Base-by-base conservation (phyloP, 2,888 invertebrate species). In the Spicauda simplicius region DNA sequence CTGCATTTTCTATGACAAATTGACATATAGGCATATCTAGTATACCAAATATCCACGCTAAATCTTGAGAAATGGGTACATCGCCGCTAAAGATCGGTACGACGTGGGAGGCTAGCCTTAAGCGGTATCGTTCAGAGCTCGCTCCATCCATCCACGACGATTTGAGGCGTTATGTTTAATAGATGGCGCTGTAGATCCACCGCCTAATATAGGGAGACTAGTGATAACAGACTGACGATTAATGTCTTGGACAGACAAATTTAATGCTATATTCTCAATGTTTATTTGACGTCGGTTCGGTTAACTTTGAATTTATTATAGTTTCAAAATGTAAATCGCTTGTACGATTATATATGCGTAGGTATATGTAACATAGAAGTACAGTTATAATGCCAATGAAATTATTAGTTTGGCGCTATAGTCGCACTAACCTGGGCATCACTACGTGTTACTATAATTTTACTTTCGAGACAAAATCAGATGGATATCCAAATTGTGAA, bases 91-190 rank as follows among this genome's bases (percentile, higher is more conserved):
- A 82, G 85, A 87, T 87, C 84, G 78, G 69, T 71, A 74, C 84
- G 75, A 82, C 86, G 87, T 87, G 87, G 86, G 87, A 84, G 87
- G 84, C 83, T 84, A 64, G 73, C 76, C 75, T 74, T 72, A 76
- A 74, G 72, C 71, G 68, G 69, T 71, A 70, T 68, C 67, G 72
- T 69, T 73, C 66, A 55, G 48, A 69, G 70, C 55, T 25, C 62
- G 64, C 65, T 69, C 63, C 57, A 62, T 75, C 70, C 63, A 70
- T 70, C 58, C 63, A 19, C 66, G 37, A 54, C 67, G 70, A 73
- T 72, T 72, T 71, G 69, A 72, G 64, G 68, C 59, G 68, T 71
- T 72, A 73, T 71, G 64, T 69, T 69, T 68, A 70, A 72, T 69
- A 74, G 66, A 74, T 72, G 73, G 71, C 68, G 64, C 66, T 71